Evolutionary conservation across 2,113 vertebrate species (phyloP), one percentile per base, ranked within the genome.

Genomic region (Sander vitreus): DNA sequence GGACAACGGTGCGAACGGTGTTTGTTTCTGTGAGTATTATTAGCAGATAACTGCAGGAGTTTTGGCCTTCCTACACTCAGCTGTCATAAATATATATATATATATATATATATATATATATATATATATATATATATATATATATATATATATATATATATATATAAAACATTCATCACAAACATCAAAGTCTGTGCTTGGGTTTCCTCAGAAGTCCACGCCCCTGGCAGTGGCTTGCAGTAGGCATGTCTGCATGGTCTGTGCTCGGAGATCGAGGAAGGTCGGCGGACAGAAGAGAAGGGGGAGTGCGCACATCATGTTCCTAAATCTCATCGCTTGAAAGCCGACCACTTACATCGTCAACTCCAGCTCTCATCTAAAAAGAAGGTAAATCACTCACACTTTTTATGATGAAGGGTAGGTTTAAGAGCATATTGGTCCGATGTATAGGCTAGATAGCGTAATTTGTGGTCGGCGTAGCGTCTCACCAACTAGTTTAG

Each of bases 161-260:
- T n/a, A n/a, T n/a, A n/a, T n/a, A n/a, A n/a, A n/a, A n/a, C n/a
- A 53, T 16, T 45, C 47, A 54, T 30, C 67, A 33, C 75, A 43
- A 23, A 25, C 78, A 47, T 62, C 33, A 10, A 47, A 48, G 55
- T 50, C 47, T 55, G 5, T 12, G 36, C 73, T 30, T 3, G 70
- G 77, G 63, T 39, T 67, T 64, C 73, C 45, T 48, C 73, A 23
- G 5, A 13, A 66, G 84, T 82, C 89, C 86, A 84, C 92, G 86
- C 90, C 92, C 87, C 77, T 67, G 58, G 2, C 39, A 43, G 39
- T 39, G 68, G 58, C 81, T 76, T 71, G 69, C 68, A 57, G 53
- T 7, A 21, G 60, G 57, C 81, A 78, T 66, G 81, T 73, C 79
- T 66, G 74, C 75, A 48, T 2, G 73, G 18, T 72, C 70, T 51